Evolutionary conservation across 2,888 invertebrate species (phyloP), one percentile per base, ranked within the genome.

Genomic region (Anoncus sp.): DNA sequence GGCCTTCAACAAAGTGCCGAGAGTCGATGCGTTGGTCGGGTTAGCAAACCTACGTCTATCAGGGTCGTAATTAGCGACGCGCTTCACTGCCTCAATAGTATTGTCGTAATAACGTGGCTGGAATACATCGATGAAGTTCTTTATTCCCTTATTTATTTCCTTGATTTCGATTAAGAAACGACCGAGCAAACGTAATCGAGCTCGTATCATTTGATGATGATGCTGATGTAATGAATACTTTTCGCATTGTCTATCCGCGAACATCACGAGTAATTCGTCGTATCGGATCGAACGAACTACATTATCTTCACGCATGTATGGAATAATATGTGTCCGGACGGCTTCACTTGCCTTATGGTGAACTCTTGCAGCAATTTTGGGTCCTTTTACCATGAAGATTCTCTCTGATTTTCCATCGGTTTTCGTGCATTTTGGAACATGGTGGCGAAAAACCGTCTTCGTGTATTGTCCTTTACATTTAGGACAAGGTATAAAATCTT

Each of bases 1-100:
- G 18, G 80, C 40, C 76, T 80, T 81, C 1, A 84, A 51, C 16
- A 81, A 24, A 5, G 81, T 81, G 3, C 82, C 82, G 12, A 82
- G 69, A 59, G 12, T 69, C 12, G 72, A 79, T 3, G 78, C 81
- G 12, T 60, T 60, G 18, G 66, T 45, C 12, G 77, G 71, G 59
- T 59, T 31, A 7, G 12, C 40, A 24, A 75, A 75, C 7, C n/a
- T 57, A 16, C 16, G 59, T 7, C 22, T 35, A n/a, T 55, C 38
- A 4, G 53, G 49, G n/a, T 73, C n/a, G 18, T 73, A 79, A 10
- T 10, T 20, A 0, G 79, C 57, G 1, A 77, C 74, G 12, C 3
- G 40, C 49, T 45, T 27, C 1, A 70, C 60, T 12, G 72, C 77
- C 9, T 40, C 14, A 6, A 77, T 27, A 10, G 53, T 4, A 6